These are phyloP conservation scores for Pithys albifrons DNA, from an alignment of 2,113 vertebrate genomes.

Conservation along the genomic window DNA sequence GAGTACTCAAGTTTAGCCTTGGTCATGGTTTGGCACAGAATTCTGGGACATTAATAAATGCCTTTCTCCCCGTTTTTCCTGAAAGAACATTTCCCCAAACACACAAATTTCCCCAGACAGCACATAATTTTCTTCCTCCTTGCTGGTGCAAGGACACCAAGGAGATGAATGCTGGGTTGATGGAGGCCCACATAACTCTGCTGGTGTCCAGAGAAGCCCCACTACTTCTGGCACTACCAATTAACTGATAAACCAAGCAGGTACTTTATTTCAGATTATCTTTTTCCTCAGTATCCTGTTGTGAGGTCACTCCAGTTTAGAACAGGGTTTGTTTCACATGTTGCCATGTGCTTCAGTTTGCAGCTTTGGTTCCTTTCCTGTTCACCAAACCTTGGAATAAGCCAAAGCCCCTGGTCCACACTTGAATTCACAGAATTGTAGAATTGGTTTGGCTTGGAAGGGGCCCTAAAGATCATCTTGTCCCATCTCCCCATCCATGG, in stretches of 20 bases:
- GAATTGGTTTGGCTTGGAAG: background rate
- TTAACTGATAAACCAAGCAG: background rate
- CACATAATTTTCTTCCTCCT: background rate
- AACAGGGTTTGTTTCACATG: background rate
- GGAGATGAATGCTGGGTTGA: background rate
- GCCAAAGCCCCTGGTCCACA: accelerated
- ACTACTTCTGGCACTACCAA: background rate
- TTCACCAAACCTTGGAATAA: background rate
- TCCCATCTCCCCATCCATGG: background rate
- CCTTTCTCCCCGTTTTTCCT: background rate
- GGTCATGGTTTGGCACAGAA: background rate
- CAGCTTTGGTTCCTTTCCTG: background rate
- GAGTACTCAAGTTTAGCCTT: background rate
- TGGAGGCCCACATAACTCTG: background rate
- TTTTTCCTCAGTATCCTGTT: background rate
- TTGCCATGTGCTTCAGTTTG: background rate
- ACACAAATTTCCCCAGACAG: background rate
- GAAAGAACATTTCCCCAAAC: background rate
- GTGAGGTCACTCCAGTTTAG: background rate
- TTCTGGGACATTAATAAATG: background rate
- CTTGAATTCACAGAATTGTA: background rate
- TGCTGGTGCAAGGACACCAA: background rate
- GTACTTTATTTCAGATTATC: background rate
- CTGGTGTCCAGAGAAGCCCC: background rate
- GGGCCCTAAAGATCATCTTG: background rate